These are phyloP conservation scores for Coryphaenoides rupestris DNA, from an alignment of 2,113 vertebrate genomes.

Conservation along the genomic window DNA sequence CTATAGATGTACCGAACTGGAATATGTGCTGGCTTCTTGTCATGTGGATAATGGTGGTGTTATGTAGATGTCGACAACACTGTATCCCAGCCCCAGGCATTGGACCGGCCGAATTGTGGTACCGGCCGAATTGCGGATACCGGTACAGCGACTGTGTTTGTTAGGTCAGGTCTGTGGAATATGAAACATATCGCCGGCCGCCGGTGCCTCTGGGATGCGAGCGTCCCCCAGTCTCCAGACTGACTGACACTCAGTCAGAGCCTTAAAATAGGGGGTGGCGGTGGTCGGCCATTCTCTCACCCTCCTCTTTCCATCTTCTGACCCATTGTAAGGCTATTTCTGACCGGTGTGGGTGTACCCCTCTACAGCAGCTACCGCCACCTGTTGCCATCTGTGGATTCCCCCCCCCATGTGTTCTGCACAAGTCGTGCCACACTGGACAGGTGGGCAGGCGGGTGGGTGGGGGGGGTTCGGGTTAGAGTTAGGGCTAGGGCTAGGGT, in stretches of 20 bases:
- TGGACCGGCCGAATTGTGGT: too few relatives aligned
- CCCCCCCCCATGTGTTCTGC: slow-evolving; percentile 22
- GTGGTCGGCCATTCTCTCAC: slow-evolving; percentile 39
- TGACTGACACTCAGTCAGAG: slow-evolving; percentile 40
- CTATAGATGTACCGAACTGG: too few relatives aligned
- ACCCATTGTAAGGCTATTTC: slow-evolving; percentile 72
- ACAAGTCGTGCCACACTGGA: neutral
- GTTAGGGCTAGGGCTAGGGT: neutral
- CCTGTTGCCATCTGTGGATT: slow-evolving; percentile 64
- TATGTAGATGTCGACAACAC: too few relatives aligned
- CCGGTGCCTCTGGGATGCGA: slow-evolving; percentile 2
- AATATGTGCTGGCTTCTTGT: too few relatives aligned
- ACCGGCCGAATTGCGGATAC: neutral
- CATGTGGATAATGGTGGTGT: neutral
- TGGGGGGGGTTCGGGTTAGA: neutral
- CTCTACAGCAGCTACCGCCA: slow-evolving; percentile 48
- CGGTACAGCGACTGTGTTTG: neutral
- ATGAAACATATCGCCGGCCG: neutral
- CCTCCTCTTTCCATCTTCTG: slow-evolving; percentile 55
- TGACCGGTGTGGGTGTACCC: slow-evolving; percentile 44
- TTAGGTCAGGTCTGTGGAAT: neutral
- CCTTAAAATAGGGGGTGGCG: slow-evolving; percentile 65
- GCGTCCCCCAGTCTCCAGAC: slow-evolving; percentile 33
- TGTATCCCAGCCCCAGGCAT: neutral
- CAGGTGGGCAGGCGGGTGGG: neutral